Conservation (phyloP, 1,140 invertebrate species). For the Araneus ventricosus region DNA sequence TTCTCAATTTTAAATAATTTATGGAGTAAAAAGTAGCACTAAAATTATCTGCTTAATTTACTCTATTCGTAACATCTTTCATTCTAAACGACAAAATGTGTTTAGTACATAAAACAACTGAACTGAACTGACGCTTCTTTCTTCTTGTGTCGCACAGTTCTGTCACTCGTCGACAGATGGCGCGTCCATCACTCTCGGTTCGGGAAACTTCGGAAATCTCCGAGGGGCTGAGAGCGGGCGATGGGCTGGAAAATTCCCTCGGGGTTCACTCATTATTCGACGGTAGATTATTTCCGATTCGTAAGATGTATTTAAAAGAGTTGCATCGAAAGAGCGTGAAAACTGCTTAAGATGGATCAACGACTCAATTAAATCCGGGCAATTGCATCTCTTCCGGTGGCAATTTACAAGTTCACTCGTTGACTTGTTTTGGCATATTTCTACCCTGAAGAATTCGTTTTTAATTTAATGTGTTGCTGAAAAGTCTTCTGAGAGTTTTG, state of each 20-base stretch:
- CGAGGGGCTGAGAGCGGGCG: no score
- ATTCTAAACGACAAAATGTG: no score
- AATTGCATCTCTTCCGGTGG: background rate
- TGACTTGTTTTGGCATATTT: background rate
- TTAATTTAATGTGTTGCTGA: no score
- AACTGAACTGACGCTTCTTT: no score
- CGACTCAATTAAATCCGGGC: background rate
- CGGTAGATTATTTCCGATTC: slow-evolving; percentile 34
- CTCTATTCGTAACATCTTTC: no score
- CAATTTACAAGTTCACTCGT: background rate
- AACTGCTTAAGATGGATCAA: slow-evolving; percentile 5
- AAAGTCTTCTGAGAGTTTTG: no score
- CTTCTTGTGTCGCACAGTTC: background rate
- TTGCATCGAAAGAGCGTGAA: slow-evolving; percentile 10
- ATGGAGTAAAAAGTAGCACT: no score
- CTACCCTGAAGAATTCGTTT: no score
- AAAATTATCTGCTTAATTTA: no score
- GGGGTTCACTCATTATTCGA: slow-evolving; percentile 32
- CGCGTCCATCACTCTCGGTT: slow-evolving; percentile 16
- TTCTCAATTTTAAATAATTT: no score
- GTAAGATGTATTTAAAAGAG: slow-evolving; percentile 25
- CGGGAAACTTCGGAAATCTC: slow-evolving; percentile 19
- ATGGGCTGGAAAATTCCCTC: slow-evolving; percentile 35
- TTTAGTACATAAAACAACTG: no score
- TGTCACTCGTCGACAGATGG: background rate